Conservation (phyloP, 1,140 invertebrate genomes). For the Bacillus rossius region DNA sequence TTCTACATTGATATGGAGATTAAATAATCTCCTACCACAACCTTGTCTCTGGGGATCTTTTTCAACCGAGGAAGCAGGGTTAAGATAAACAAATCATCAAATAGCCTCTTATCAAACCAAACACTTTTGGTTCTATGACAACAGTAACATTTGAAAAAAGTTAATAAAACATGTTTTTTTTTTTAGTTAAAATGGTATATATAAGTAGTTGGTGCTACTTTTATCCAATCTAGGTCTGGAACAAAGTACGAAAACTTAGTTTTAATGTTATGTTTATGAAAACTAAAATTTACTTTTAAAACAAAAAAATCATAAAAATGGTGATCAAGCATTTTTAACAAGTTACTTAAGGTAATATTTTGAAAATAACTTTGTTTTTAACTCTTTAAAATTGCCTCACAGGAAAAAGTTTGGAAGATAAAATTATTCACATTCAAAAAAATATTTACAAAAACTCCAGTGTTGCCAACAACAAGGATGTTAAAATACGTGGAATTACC, state of each 20-base stretch:
- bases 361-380: slow-evolving; percentile 9
- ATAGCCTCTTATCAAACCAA: slow-evolving; percentile 35
- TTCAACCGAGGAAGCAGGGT: slow-evolving; percentile 24
- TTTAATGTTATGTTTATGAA: slow-evolving; percentile 3
- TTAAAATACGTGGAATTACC: slow-evolving; percentile 11
- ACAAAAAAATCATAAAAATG: slow-evolving; percentile 3
- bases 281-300: slow-evolving; percentile 5
- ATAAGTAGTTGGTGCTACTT: too few species aligned
- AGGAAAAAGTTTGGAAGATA: slow-evolving; percentile 5
- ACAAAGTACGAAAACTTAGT: slow-evolving; percentile 11
- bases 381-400: not conserved
- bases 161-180: not conserved
- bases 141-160: not conserved
- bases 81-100: slow-evolving; percentile 34
- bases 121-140: slow-evolving; percentile 27
- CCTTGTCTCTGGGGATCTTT: slow-evolving; percentile 29
- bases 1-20: slow-evolving; percentile 26
- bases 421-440: slow-evolving; percentile 2
- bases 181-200: not conserved
- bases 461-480: slow-evolving; percentile 10
- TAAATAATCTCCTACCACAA: slow-evolving; percentile 40
- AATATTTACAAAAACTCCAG: slow-evolving; percentile 3
- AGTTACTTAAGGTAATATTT: slow-evolving; percentile 5
- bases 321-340: slow-evolving; percentile 12
- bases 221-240: not conserved